These are phyloP conservation scores for Thunnus albacares DNA, from an alignment of 2,797 vertebrate genomes.

Conservation along the genomic window DNA sequence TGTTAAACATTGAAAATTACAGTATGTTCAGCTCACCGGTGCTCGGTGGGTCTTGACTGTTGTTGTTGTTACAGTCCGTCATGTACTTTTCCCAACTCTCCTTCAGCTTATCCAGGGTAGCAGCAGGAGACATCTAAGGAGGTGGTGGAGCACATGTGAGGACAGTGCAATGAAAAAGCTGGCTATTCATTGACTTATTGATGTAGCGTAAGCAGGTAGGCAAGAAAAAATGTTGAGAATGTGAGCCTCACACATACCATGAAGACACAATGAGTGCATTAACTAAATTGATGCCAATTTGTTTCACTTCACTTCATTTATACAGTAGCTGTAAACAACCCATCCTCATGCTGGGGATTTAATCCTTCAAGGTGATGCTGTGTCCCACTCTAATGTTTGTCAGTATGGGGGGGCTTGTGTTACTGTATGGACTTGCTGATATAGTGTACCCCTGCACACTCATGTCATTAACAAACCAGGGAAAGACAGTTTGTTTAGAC, in stretches of 20 bases:
- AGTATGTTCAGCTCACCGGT: constrained; percentile 81
- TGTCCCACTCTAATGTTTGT: constrained; percentile 8
- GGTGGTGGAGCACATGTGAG: neutral
- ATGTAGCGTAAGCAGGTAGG: constrained; percentile 3
- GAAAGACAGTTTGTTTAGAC: constrained; percentile 45
- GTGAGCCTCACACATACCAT: constrained; percentile 9
- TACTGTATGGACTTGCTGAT: constrained; percentile 21
- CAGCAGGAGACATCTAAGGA: constrained; percentile 84
- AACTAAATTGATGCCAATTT: constrained; percentile 32
- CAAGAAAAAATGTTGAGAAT: constrained; percentile 10
- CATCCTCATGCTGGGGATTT: neutral
- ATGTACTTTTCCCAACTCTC: constrained; percentile 91
- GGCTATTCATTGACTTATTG: neutral
- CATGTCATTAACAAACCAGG: constrained; percentile 11
- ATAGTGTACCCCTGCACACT: neutral
- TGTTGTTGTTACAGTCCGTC: constrained; percentile 91
- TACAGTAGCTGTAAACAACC: constrained; percentile 50
- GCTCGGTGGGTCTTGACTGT: constrained; percentile 85
- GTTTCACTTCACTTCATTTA: constrained; percentile 38
- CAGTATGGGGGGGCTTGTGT: constrained; percentile 4
- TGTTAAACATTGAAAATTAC: neutral
- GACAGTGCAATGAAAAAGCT: constrained; percentile 8
- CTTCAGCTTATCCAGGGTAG: constrained; percentile 86
- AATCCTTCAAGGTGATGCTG: constrained; percentile 36
- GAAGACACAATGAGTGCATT: neutral